Base-by-base conservation (phyloP, 2,113 vertebrate species). In the Meles meles region DNA sequence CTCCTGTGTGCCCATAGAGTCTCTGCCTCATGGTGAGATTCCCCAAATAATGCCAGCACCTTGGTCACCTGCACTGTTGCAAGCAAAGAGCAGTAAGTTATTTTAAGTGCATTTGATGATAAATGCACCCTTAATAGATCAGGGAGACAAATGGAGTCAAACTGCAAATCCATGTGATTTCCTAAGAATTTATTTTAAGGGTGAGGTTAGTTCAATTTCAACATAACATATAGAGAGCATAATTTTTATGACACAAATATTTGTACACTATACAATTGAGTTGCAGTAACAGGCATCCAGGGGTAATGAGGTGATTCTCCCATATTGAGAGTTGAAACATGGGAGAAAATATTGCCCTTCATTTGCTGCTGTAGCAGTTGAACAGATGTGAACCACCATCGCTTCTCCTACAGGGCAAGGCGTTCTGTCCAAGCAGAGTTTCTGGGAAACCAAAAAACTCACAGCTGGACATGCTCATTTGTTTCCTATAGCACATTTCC, bases 261-360 rank as follows among this genome's bases (percentile, higher is more conserved):
- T 81, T 97, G 77, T 94, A 80, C 31, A 81, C 21, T 20, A 63
- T 37, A 63, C 86, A 82, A 49, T 8, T 39, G 91, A 89, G 94
- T 93, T 94, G 83, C 74, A 81, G 74, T 72, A n/a, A 93, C 42
- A 93, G 82, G 71, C 76, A 74, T 34, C 37, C 63, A 18, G 79
- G 63, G 63, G 31, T 95, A 96, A 96, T 94, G 94, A 96, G 63
- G 86, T 95, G 82, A 97, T 88, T 80, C 74, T 85, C 71, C 37
- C 89, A 96, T 93, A 93, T 69, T 59, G 77, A 77, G 77, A 91
- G 63, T 20, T 49, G 67, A 71, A 88, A 82, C 18, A 72, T 76
- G 29, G 42, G 47, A 86, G 31, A 79, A 47, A 96, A 61, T 71
- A 31, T 21, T 87, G 25, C 37, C 21, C 14, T 69, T 8, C 42